Conservation (phyloP, 2,113 vertebrate species). For the Platichthys flesus region DNA sequence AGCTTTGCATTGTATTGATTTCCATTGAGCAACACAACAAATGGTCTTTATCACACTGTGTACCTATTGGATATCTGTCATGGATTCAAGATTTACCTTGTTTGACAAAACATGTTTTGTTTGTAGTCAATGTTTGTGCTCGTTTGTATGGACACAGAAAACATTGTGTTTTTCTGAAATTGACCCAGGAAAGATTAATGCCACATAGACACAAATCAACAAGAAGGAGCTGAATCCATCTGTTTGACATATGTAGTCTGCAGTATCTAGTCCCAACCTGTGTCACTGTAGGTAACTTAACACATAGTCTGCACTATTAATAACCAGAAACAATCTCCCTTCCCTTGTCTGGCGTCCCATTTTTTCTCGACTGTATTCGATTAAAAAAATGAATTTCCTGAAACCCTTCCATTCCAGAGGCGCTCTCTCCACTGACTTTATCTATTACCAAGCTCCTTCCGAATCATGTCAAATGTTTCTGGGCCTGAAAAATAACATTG, state of each 20-base stretch:
- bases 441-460: slow-evolving; percentile 63
- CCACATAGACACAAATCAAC: background rate
- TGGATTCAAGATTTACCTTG: slow-evolving; percentile 4
- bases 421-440: slow-evolving; percentile 56
- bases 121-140: background rate
- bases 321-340: background rate
- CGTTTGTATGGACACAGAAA: slow-evolving; percentile 20
- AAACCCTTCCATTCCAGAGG: slow-evolving; percentile 49
- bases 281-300: background rate
- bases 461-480: slow-evolving; percentile 42
- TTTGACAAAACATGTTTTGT: slow-evolving; percentile 15
- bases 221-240: background rate
- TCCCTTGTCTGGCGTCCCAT: slow-evolving; percentile 10
- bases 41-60: slow-evolving; percentile 22
- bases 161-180: slow-evolving; percentile 20
- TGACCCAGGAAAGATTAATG: background rate
- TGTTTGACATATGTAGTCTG: background rate
- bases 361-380: background rate
- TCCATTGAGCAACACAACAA: slow-evolving; percentile 33
- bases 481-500: slow-evolving; percentile 24
- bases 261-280: background rate
- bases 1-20: slow-evolving; percentile 34
- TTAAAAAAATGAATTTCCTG: slow-evolving; percentile 41
- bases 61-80: slow-evolving; percentile 19
- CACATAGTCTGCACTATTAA: background rate